phyloP scores from a whole-genome alignment of 2,888 invertebrate species.

The Dicyrtoma fusca region DNA sequence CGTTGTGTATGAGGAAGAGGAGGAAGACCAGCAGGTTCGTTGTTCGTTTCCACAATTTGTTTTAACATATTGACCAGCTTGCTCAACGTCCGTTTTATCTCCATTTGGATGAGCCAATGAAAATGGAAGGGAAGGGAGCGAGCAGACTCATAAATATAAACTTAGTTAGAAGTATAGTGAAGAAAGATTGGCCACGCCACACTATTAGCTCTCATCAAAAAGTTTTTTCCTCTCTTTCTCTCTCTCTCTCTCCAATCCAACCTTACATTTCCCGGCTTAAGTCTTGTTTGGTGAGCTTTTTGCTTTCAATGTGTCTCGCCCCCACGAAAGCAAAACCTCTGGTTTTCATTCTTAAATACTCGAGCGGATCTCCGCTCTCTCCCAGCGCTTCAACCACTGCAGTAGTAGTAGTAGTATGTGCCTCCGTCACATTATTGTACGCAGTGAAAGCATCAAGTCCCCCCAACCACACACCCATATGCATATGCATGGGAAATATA shows the following conservation, averaged over 20 bases:
- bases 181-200: constrained; percentile 21
- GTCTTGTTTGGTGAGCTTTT: constrained; percentile 7
- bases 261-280: constrained; percentile 5
- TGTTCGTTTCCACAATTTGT: neutral
- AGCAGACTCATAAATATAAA: constrained; percentile 17
- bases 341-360: too few species aligned
- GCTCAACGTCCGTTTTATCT: neutral
- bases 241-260: neutral
- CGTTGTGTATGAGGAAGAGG: constrained; percentile 7
- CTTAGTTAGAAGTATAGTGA: constrained; percentile 1
- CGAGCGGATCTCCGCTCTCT: too few species aligned
- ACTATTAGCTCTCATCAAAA: constrained; percentile 24
- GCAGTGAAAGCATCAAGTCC: neutral
- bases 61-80: neutral
- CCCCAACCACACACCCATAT: neutral
- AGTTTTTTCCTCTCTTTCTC: neutral
- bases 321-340: neutral
- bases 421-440: too few species aligned
- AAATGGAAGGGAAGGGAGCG: constrained; percentile 1
- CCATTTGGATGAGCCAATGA: neutral
- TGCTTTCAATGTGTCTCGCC: neutral
- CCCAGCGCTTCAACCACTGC: neutral
- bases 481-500: neutral
- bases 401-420: too few species aligned
- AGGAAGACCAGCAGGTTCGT: constrained; percentile 13